Percentiles rank a stretch among this genome's conserved stretches.
Evolutionary conservation across 2,113 vertebrate species (phyloP).

Genomic region (Amphiprion percula): DNA sequence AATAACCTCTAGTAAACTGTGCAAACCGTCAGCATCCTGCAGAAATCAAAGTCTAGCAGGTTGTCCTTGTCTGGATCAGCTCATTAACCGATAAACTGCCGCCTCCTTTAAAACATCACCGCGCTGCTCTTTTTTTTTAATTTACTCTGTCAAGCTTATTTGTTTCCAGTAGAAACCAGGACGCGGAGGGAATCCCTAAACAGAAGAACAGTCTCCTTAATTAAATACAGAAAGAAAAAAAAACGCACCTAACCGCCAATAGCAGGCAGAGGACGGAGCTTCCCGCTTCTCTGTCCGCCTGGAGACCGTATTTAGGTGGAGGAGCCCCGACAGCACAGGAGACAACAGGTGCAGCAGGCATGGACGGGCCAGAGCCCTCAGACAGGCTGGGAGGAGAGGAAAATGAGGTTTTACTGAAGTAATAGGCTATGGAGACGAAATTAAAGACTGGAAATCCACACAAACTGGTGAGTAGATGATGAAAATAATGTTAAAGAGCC

Average conservation of each 20-base stretch:
- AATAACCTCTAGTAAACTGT: background rate
- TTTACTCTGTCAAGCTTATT: background rate
- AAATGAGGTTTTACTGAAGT: background rate
- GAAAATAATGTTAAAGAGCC: too few species aligned
- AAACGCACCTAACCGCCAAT: conserved; percentile 71
- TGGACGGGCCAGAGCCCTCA: background rate
- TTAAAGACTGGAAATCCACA: conserved; percentile 38
- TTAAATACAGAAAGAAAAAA: conserved; percentile 1
- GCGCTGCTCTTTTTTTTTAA: conserved; percentile 39
- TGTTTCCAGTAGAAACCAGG: conserved; percentile 71
- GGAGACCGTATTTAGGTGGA: conserved; percentile 77
- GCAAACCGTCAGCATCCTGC: background rate
- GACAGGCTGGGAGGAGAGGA: background rate
- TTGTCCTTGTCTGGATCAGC: conserved; percentile 1
- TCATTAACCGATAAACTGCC: conserved; percentile 33
- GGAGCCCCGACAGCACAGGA: conserved; percentile 12
- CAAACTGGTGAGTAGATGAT: conserved; percentile 70
- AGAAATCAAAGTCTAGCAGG: conserved; percentile 4
- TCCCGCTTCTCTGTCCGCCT: conserved; percentile 87
- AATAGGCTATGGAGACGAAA: conserved; percentile 35
- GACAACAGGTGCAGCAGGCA: conserved; percentile 64
- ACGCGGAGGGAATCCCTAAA: conserved; percentile 62
- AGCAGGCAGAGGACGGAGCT: conserved; percentile 51
- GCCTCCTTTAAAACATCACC: conserved; percentile 17
- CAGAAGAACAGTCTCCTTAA: background rate